These are phyloP conservation scores for Acanthurus lineatus DNA, from an alignment of 2,797 vertebrate species.

Conservation along the genomic window DNA sequence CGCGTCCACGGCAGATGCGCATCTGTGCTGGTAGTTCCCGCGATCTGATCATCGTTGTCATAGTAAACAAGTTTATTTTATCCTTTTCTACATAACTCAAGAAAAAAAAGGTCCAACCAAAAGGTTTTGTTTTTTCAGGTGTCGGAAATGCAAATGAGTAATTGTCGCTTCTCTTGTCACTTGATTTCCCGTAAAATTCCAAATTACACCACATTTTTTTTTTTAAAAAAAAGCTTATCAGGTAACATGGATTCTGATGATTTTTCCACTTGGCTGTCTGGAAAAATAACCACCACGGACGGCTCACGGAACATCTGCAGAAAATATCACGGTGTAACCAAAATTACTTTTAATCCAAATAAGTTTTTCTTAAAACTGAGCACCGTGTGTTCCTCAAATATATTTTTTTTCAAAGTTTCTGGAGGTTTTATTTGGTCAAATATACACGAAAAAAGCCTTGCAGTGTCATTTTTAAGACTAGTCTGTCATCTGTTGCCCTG, in stretches of 20 bases:
- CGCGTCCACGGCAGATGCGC: slow-evolving; percentile 43
- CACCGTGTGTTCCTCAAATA: neutral
- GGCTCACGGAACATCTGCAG: slow-evolving; percentile 60
- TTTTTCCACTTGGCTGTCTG: slow-evolving; percentile 74
- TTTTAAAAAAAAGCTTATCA: slow-evolving; percentile 55
- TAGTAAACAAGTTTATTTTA: neutral
- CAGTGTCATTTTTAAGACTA: neutral
- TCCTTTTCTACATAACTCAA: neutral
- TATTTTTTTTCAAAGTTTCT: neutral
- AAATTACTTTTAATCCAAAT: slow-evolving; percentile 15
- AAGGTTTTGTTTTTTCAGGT: neutral
- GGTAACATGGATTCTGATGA: slow-evolving; percentile 52
- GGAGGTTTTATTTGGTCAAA: neutral
- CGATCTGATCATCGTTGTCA: neutral
- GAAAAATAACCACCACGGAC: slow-evolving; percentile 51
- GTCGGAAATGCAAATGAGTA: slow-evolving; percentile 45
- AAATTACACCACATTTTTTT: slow-evolving; percentile 33
- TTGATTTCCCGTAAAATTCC: slow-evolving; percentile 46
- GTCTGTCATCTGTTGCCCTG: neutral
- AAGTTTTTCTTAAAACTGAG: neutral
- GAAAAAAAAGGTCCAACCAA: neutral
- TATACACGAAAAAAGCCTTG: neutral
- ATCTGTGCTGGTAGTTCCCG: neutral
- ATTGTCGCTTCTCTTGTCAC: slow-evolving; percentile 14
- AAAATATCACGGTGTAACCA: slow-evolving; percentile 44